Evolutionary conservation across 2,888 invertebrate species (phyloP), one percentile per base, ranked within the genome.

Genomic region (Meta bourneti): DNA sequence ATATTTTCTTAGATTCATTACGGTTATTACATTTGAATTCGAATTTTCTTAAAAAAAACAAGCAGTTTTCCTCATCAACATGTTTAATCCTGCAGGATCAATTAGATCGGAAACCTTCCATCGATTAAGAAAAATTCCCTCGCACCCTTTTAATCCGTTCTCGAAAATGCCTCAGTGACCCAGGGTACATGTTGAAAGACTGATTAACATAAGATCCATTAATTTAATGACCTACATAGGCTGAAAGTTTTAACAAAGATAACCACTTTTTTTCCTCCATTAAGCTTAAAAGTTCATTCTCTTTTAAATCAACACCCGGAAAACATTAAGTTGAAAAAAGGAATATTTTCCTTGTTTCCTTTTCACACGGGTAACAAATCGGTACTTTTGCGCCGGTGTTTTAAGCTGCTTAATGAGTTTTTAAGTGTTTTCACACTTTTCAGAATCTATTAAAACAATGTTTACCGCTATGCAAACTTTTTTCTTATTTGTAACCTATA

Each of bases 231-330:
- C 7, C 61, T 61, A 49, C 34, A 34, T 61, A 20, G 79, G 9
- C 20, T 11, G 13, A 54, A 54, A 61, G 8, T 79, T 79, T 61
- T 61, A 61, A 79, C 61, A 61, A 16, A 61, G 79, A 79, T 79
- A 79, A 79, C 51, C 77, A 54, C 54, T 61, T 11, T 61, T 61
- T 61, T 7, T 54, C 34, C 20, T 6, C 20, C 34, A 79, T 79
- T 61, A 79, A 61, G 61, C 79, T 79, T 61, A 79, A 78, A 79
- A 79, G 61, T 79, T 16, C 61, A 61, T 61, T 20, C 61, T 48
- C 54, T 34, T 34, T 61, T 52, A 79, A 79, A 61, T 61, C 54
- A 19, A 54, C 19, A 7, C 20, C 13, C 79, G 54, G 20, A 34
- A 19, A 69, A 20, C 61, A 79, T 61, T 61, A 77, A 77, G 49